A percentile compares a stretch with the other conserved stretches of the same genome.
Conservation (phyloP, 1,140 invertebrate genomes). For the Zelostemma sp. region DNA sequence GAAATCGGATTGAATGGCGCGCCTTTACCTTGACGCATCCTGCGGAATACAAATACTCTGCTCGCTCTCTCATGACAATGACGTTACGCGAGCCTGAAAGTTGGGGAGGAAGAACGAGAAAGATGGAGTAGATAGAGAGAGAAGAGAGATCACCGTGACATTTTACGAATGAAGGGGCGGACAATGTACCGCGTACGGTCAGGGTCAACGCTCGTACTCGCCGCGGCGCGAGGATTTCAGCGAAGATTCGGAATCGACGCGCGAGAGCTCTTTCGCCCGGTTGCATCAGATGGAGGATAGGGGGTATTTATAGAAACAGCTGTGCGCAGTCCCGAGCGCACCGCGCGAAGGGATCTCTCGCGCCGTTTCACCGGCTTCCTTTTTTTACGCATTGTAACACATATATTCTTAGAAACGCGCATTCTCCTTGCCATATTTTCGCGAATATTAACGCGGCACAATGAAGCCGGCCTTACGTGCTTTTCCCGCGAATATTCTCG, state of each 20-base stretch:
- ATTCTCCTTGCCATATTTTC: conserved; percentile 44
- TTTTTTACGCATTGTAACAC: conserved; percentile 26
- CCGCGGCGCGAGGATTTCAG: conserved; percentile 45
- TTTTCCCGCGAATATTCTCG: conserved; percentile 29
- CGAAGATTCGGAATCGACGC: conserved; percentile 56
- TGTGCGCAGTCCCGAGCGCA: conserved; percentile 52
- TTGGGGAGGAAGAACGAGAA: not conserved
- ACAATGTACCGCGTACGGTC: conserved; percentile 42
- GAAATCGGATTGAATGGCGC: conserved; percentile 17
- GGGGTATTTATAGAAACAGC: conserved; percentile 65
- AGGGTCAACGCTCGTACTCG: conserved; percentile 67
- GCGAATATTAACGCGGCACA: conserved; percentile 10
- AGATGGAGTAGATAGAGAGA: no score
- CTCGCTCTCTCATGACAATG: not conserved
- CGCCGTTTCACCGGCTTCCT: conserved; percentile 26
- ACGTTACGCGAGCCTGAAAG: conserved; percentile 4
- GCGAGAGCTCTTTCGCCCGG: conserved; percentile 34
- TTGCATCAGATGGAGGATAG: conserved; percentile 65
- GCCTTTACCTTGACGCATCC: conserved; percentile 13
- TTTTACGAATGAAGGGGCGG: conserved; percentile 30
- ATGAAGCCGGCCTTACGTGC: conserved; percentile 27
- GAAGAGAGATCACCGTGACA: conserved; percentile 13
- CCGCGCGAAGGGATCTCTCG: conserved; percentile 18
- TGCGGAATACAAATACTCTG: conserved; percentile 12
- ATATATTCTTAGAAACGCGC: conserved; percentile 48